These are phyloP conservation scores for Lymantria monacha DNA, from an alignment of 2,888 invertebrate species.

Conservation along the genomic window DNA sequence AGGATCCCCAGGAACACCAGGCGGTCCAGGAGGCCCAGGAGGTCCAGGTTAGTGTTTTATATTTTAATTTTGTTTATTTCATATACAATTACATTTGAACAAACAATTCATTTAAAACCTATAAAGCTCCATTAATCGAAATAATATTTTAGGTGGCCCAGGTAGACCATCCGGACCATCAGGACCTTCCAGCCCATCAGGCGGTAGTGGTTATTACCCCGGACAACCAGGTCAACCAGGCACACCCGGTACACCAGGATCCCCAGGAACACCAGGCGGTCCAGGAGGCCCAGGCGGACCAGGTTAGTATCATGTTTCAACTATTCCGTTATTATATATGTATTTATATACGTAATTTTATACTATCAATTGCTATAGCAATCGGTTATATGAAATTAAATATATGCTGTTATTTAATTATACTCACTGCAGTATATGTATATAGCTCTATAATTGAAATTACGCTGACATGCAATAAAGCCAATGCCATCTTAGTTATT, in stretches of 20 bases:
- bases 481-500: too few species aligned
- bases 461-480: too few species aligned
- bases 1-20: constrained; percentile 25
- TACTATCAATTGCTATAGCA: too few species aligned
- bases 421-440: too few species aligned
- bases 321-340: too few species aligned
- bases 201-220: constrained; percentile 14
- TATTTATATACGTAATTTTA: too few species aligned
- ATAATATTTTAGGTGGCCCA: constrained; percentile 21
- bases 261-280: constrained; percentile 11
- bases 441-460: too few species aligned
- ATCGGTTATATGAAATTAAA: too few species aligned
- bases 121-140: too few species aligned
- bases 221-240: constrained; percentile 24
- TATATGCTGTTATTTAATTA: too few species aligned
- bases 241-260: constrained; percentile 20
- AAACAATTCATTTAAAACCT: neutral
- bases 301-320: constrained; percentile 2
- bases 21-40: constrained; percentile 25
- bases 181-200: neutral
- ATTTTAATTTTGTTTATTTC: neutral
- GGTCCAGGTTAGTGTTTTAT: constrained; percentile 14
- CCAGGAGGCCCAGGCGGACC: constrained; percentile 22
- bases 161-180: constrained; percentile 23
- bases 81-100: neutral